Base-by-base conservation (phyloP, 1,140 invertebrate species). In the Caenorhabditis latens region DNA sequence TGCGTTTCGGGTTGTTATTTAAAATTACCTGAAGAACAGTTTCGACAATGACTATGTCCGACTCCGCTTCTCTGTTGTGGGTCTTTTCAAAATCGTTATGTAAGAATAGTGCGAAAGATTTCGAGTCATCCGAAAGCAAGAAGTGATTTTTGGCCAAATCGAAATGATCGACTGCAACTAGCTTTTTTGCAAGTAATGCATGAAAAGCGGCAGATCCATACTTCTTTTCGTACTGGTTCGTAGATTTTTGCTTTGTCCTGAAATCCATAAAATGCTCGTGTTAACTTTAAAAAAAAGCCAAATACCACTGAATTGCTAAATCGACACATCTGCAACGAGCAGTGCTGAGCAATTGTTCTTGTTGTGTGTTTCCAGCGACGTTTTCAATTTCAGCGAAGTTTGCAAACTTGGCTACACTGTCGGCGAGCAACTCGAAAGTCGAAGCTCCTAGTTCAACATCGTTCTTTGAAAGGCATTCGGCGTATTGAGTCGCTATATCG, bases 121-220 rank as follows among this genome's bases (percentile, higher is more conserved):
- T 79, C 7, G n/a, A 50, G 71, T 79, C 71, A 24, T 79, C 71
- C 9, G 71, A 79, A 24, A 79, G 46, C 46, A 79, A 50, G n/a
- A 79, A 79, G n/a, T 79, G 71, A 53, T 79, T 79, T 50, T 79
- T 79, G 24, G 71, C 71, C n/a, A 79, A n/a, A 14, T 79, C 71
- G n/a, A 79, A 14, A 50, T 79, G 71, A 53, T 79, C 71, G 4
- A 79, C 71, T 4, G 46, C 19, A 24, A 79, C 8, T 7, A 79
- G 24, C n/a, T 79, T 79, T n/a, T 79, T 79, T n/a, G 71, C 71
- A 16, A 79, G 46, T 53, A 79, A 11, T 11, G 71, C 53, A 14
- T 79, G 71, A 11, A 79, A 79, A 11, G 71, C 71, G 13, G 71
- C 43, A 53, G 71, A 79, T 50, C 71, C 71, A 42, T 79, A 79